These are phyloP conservation scores for Folsomia manolachei DNA, from an alignment of 2,888 invertebrate species.

Conservation along the genomic window DNA sequence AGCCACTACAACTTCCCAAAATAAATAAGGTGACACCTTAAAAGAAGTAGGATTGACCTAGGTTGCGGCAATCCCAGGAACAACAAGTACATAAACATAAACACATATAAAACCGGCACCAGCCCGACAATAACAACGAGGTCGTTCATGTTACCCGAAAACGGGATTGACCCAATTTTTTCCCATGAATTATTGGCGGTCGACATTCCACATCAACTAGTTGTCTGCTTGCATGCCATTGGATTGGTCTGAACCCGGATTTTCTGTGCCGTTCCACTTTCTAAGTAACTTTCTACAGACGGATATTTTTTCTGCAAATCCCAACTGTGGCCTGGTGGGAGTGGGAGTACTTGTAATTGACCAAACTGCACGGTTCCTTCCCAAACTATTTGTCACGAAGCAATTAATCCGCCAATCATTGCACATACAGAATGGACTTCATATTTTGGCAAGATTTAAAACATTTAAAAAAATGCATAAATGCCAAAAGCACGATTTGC, in stretches of 20 bases:
- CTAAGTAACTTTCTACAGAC: not conserved
- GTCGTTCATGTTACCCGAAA: not conserved
- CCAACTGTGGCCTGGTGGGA: not conserved
- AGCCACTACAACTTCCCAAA: not conserved
- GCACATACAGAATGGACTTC: too few species aligned
- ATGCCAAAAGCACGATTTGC: too few species aligned
- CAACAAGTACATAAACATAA: too few species aligned
- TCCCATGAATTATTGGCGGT: slow-evolving; percentile 4
- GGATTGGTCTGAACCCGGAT: not conserved
- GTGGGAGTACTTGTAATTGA: not conserved
- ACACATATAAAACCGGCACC: too few species aligned
- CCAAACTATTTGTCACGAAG: slow-evolving; percentile 1
- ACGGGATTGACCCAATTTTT: slow-evolving; percentile 11
- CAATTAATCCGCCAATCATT: not conserved
- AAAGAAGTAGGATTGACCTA: not conserved
- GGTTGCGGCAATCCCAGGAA: not conserved
- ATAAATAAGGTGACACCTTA: not conserved
- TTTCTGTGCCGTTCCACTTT: not conserved
- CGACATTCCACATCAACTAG: not conserved
- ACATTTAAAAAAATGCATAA: too few species aligned
- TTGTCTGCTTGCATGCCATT: too few species aligned
- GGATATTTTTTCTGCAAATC: not conserved
- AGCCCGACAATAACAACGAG: too few species aligned
- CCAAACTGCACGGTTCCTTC: not conserved
- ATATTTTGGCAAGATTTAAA: too few species aligned